Percentiles rank a stretch among this genome's conserved stretches.
Evolutionary conservation across 2,888 invertebrate species (phyloP).

Genomic region (Eristalinus aeneus): DNA sequence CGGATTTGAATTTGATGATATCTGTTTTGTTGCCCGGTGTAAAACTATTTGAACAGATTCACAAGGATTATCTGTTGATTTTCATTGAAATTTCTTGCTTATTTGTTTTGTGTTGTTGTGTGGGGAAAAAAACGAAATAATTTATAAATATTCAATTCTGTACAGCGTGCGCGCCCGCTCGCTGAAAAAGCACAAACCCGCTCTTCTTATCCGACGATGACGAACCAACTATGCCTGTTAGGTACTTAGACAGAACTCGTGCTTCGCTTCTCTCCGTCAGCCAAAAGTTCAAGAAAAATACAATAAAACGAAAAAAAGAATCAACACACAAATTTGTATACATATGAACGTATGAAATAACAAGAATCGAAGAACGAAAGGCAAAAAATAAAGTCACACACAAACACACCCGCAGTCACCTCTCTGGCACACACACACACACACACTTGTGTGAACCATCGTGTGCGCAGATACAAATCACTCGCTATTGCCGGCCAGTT

Average conservation of each 20-base stretch:
- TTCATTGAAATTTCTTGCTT: neutral
- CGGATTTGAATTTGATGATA: neutral
- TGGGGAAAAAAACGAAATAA: neutral
- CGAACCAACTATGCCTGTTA: conserved; percentile 71
- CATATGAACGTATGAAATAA: conserved; percentile 61
- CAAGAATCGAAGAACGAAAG: conserved; percentile 55
- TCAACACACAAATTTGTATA: conserved; percentile 25
- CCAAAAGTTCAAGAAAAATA: conserved; percentile 70
- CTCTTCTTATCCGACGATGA: conserved; percentile 71
- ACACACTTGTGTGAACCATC: conserved; percentile 5
- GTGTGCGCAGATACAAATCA: neutral
- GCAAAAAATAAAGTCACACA: conserved; percentile 25
- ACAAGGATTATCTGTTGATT: neutral
- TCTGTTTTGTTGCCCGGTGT: neutral
- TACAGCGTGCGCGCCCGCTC: conserved; percentile 66
- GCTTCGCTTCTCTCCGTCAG: conserved; percentile 67
- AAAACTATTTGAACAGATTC: neutral
- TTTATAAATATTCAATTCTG: neutral
- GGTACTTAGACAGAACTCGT: conserved; percentile 71
- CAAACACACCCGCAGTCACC: neutral
- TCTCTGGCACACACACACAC: conserved; percentile 45
- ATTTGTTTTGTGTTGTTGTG: neutral
- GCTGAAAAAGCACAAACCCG: conserved; percentile 62
- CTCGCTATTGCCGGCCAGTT: neutral
- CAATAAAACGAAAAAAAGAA: conserved; percentile 44